Conservation (phyloP, 2,113 vertebrate genomes). For the Myanophis thanlyinensis region DNA sequence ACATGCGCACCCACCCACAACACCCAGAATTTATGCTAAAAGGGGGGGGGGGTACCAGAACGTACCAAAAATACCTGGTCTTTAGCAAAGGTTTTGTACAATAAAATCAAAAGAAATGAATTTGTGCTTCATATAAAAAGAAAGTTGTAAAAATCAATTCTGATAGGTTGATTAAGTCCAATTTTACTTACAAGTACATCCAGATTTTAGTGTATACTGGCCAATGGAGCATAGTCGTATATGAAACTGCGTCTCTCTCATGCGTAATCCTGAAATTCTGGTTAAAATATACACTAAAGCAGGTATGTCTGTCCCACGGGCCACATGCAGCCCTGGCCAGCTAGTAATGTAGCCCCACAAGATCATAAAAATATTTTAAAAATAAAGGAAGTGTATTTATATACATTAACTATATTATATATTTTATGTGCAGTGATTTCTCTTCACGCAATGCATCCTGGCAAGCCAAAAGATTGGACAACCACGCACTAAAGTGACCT, state of each 20-base stretch:
- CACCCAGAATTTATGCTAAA: background rate
- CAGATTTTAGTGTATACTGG: background rate
- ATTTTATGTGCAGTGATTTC: background rate
- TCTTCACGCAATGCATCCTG: background rate
- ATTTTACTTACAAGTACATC: background rate
- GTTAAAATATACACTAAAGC: background rate
- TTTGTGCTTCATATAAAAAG: background rate
- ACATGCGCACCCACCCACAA: rapidly evolving
- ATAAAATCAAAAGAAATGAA: background rate
- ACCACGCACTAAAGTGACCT: background rate
- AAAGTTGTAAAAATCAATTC: background rate
- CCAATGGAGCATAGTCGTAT: background rate
- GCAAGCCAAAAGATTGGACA: rapidly evolving
- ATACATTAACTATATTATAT: background rate
- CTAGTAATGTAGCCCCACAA: background rate
- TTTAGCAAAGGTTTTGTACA: background rate
- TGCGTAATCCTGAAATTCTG: background rate
- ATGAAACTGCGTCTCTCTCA: background rate
- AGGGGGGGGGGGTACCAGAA: background rate
- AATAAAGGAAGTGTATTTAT: background rate
- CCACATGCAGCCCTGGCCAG: background rate
- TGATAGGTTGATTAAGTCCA: background rate
- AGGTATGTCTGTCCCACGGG: background rate
- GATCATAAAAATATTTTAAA: background rate
- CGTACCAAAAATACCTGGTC: background rate